Base-by-base conservation (phyloP, 2,888 invertebrate genomes). In the Drosophila borealis region DNA sequence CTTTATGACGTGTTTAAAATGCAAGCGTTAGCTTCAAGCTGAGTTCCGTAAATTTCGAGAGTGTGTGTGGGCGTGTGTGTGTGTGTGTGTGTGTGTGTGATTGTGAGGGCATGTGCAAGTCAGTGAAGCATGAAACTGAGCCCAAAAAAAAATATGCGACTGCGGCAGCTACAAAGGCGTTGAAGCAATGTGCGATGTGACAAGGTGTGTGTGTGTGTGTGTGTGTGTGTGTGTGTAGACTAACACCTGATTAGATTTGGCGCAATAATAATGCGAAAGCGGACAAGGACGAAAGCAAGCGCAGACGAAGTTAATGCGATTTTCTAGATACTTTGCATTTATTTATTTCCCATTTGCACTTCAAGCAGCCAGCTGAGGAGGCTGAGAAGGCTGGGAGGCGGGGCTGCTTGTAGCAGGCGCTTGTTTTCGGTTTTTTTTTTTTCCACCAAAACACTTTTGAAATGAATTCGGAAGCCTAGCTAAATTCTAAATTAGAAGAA, bases 1-100 rank as follows among this genome's bases (percentile, higher is more conserved):
- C 74, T 78, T 78, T 81, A 74, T 75, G 78, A 62, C 70, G 73
- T 72, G 79, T 74, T 88, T 70, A 70, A 83, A 70, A 63, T 66
- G 37, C 61, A 69, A 29, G 8, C 25, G 8, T 25, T 6, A 25
- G 69, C 53, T 46, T 37, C 50, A 61, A 48, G 46, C 39, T 55
- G 53, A 64, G 42, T 33, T 39, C 50, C 39, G 49, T 69, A 60
- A 71, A 86, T 66, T 50, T 54, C 34, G 55, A 41, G 2, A 34
- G 13, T 44, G 42, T n/a, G 6, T 48, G n/a, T 9, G 13, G 19
- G n/a, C 8, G 36, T 14, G n/a, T 33, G 19, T 33, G 3, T 48
- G 48, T 9, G 4, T 39, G 19, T 13, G 13, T 41, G 19, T n/a
- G 39, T 25, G n/a, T 33, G 21, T 21, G 34, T 37, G 37, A 17